Base-by-base conservation (phyloP, 2,797 vertebrate genomes). In the Pseudocheirus occidentalis region DNA sequence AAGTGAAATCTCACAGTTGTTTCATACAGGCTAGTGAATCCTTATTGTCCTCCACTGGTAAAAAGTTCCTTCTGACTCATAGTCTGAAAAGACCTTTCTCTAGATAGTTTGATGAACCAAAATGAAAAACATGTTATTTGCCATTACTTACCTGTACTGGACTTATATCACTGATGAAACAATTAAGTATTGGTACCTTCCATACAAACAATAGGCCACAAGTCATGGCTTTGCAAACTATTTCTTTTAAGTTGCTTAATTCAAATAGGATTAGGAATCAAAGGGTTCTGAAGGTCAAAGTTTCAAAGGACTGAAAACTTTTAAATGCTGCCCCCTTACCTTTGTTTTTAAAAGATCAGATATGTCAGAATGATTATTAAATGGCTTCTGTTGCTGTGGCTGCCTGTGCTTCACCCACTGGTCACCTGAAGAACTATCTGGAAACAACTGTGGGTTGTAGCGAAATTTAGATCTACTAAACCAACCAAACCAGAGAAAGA, bases 341-440 rank as follows among this genome's bases (percentile, higher is more conserved):
- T 99, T 99, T 96, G 97, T 92, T 98, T 99, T 99, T 95, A 99
- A 97, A 91, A 98, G 97, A 97, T 99, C 99, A 91, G 98, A 98
- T 27, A 98, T 95, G 87, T 99, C 99, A 94, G 97, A 96, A 96
- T 99, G 99, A 98, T 95, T 98, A 62, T 95, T 98, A 89, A 91
- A 97, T 92, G 98, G 97, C 98, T 99, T 99, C 97, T 98, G 98
- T 59, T 97, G 99, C 73, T 95, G 95, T 21, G 97, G 96, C n/a
- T 98, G 99, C 97, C 99, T 99, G 95, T 99, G 98, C 97, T 99
- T 99, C 50, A 98, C 89, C 96, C 98, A 99, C 57, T 98, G 97
- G 52, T 99, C 99, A 94, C 98, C 98, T 93, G 98, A 98, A 97
- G 98, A 98, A 31, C 98, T 98, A 89, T 99, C 99, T 91, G 98